These are phyloP conservation scores for Crepidodera aurea DNA, from an alignment of 2,888 invertebrate genomes.

Conservation along the genomic window DNA sequence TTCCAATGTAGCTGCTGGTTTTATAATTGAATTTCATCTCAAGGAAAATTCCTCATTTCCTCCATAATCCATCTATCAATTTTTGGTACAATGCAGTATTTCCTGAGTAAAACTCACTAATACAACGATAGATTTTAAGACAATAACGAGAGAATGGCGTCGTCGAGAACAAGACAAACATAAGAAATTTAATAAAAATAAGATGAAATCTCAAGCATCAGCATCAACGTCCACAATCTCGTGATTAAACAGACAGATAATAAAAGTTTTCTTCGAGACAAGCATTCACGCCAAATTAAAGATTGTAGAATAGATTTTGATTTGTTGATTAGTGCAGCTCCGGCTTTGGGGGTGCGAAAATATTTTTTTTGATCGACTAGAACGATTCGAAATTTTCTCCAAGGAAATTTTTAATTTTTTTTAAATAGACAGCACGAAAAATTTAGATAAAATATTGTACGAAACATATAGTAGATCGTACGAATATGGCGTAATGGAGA, in stretches of 20 bases:
- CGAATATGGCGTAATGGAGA: no score
- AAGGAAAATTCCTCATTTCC: neutral
- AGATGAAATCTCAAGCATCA: constrained; percentile 30
- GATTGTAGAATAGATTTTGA: neutral
- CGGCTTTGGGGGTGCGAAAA: no score
- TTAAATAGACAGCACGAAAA: no score
- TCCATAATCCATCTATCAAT: constrained; percentile 14
- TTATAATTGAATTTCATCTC: constrained; percentile 1
- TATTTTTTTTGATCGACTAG: no score
- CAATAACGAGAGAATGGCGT: constrained; percentile 28
- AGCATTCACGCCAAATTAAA: neutral
- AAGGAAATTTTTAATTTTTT: no score
- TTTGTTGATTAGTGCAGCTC: neutral
- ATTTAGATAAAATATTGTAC: no score
- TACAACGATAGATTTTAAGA: constrained; percentile 23
- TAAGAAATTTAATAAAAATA: constrained; percentile 38
- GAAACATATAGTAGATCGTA: no score
- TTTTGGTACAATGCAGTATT: constrained; percentile 14
- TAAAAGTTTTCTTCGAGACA: neutral
- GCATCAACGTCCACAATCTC: constrained; percentile 29
- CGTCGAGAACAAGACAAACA: constrained; percentile 34
- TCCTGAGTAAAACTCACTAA: constrained; percentile 6
- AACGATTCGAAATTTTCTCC: no score
- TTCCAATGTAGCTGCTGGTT: neutral
- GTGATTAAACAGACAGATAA: constrained; percentile 11